Base-by-base conservation (phyloP, 92 coral and sea anemone species). In the Porites lobata region DNA sequence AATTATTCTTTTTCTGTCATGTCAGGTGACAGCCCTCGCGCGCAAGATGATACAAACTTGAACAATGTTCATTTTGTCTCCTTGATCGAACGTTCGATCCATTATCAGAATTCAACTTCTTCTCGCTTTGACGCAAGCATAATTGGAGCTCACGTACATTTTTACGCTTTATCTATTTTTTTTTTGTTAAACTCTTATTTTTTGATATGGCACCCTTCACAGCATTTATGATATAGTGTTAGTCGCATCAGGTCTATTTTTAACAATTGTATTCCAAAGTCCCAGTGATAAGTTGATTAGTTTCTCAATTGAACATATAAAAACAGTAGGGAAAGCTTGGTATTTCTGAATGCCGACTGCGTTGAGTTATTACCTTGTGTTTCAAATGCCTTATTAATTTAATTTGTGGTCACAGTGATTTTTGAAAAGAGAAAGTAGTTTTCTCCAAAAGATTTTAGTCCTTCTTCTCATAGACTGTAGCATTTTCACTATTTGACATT, bases 261-360 rank as follows among this genome's bases (percentile, higher is more conserved):
- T 22, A 58, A 29, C 18, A 43, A 9, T 11, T 79, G 57, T 50
- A 29, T 77, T 20, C 63, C 15, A 9, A 76, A 57, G 67, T 85
- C 88, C 88, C 14, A 73, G 88, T 61, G 88, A 32, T 83, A 83
- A 77, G 58, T 84, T 76, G 84, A 89, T 89, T 89, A 89, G 89
- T 82, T 78, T 89, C 15, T 65, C 90, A 72, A 15, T 90, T 32
- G 65, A 79, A 4, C 47, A 38, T 38, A 38, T 3, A 38, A 32
- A 38, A 38, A 24, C 90, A 78, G 83, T 65, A 18, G 19, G 90
- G 50, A 79, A 65, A 72, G 81, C 9, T 13, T 12, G n/a, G 75
- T 70, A 13, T 9, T 29, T 53, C 38, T 70, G 15, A 8, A 56
- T 10, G 13, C 61, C 61, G 3, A 10, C 61, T 56, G 61, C 17